Conservation (phyloP, 2,113 vertebrate genomes). For the Festucalex cinctus region DNA sequence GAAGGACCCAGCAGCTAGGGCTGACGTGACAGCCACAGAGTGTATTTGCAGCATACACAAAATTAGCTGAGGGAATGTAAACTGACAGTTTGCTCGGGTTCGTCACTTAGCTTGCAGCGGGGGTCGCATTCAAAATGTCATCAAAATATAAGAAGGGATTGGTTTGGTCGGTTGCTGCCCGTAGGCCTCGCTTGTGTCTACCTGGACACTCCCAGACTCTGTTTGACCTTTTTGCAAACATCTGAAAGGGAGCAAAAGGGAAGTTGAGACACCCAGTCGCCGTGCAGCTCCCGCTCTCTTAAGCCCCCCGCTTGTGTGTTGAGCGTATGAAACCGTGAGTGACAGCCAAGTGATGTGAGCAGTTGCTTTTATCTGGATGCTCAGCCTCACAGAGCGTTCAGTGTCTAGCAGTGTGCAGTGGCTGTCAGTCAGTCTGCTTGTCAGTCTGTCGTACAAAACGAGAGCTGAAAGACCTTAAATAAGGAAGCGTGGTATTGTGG, state of each 20-base stretch:
- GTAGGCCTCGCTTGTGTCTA: neutral
- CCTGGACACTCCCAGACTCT: conserved; percentile 21
- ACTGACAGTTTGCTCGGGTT: conserved; percentile 44
- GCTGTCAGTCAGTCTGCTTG: conserved; percentile 57
- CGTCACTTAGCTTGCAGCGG: conserved; percentile 2
- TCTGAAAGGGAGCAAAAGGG: conserved; percentile 12
- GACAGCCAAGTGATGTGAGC: conserved; percentile 55
- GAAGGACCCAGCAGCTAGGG: conserved; percentile 43
- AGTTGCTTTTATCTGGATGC: conserved; percentile 60
- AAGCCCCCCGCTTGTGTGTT: conserved; percentile 34
- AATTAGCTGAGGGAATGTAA: conserved; percentile 55
- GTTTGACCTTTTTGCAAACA: conserved; percentile 16
- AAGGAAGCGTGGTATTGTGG: conserved; percentile 13
- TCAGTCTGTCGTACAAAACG: conserved; percentile 51
- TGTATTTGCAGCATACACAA: conserved; percentile 43
- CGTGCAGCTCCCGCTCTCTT: conserved; percentile 9
- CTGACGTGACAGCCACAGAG: conserved; percentile 44
- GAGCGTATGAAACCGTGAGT: conserved; percentile 37
- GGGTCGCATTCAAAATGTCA: conserved; percentile 36
- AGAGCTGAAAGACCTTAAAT: conserved; percentile 35
- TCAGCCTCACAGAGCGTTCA: conserved; percentile 43
- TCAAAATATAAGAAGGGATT: conserved; percentile 22
- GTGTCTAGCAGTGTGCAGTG: conserved; percentile 34
- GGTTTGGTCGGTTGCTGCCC: conserved; percentile 11
- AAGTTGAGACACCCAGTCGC: conserved; percentile 6